Evolutionary conservation across 2,113 vertebrate species (phyloP).

Genomic region (Isurus oxyrinchus): DNA sequence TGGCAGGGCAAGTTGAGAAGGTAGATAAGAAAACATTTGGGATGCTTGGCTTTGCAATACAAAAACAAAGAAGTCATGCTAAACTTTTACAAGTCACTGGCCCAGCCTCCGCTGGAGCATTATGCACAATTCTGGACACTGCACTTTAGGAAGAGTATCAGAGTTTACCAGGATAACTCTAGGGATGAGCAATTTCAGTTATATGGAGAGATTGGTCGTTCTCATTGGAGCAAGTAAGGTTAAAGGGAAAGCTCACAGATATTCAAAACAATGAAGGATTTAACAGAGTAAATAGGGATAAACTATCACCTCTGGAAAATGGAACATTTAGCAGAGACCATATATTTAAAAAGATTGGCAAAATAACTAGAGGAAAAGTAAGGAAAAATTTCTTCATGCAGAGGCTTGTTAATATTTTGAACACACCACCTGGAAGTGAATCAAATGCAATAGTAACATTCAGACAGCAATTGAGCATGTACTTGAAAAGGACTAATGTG

Average conservation of each 20-base stretch:
- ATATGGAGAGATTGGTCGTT: no score
- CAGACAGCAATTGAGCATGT: not conserved
- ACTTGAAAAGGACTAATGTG: not conserved
- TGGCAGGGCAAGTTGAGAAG: not conserved
- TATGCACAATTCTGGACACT: no score
- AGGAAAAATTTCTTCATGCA: not conserved
- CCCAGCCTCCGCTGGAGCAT: no score
- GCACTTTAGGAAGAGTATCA: no score
- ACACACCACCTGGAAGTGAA: not conserved
- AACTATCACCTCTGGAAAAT: not conserved
- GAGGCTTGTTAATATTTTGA: not conserved
- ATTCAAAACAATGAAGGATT: not conserved
- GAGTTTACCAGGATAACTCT: no score
- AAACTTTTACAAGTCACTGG: no score
- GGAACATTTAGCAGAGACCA: not conserved
- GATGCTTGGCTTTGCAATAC: not conserved
- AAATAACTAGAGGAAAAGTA: not conserved
- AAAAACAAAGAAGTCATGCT: not conserved
- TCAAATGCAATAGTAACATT: not conserved
- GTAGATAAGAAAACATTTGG: not conserved
- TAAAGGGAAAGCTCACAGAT: not conserved
- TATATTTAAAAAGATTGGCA: not conserved
- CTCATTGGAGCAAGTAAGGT: not conserved
- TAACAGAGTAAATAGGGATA: not conserved
- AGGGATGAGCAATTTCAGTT: no score